Evolutionary conservation across 2,113 vertebrate species (phyloP).

Genomic region (Amphiprion percula): DNA sequence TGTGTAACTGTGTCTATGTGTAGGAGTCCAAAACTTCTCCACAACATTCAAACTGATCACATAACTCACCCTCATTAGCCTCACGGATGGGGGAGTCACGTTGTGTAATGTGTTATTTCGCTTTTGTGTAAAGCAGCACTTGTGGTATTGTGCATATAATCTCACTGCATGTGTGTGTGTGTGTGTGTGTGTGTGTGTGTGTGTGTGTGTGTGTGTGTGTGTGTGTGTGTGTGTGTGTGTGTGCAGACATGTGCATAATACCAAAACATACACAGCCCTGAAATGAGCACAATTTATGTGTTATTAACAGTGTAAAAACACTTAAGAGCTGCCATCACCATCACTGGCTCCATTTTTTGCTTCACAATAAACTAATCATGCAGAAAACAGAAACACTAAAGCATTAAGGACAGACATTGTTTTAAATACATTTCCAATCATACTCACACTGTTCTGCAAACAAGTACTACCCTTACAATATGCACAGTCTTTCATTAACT

Average conservation of each 20-base stretch:
- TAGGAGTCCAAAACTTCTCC: constrained; percentile 63
- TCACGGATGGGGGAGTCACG: constrained; percentile 24
- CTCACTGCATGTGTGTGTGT: background rate
- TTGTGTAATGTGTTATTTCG: constrained; percentile 36
- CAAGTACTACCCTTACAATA: background rate
- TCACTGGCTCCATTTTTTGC: background rate
- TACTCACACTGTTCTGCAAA: background rate
- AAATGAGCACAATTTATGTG: background rate
- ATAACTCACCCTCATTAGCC: constrained; percentile 55
- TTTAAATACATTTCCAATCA: background rate
- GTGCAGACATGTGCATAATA: background rate
- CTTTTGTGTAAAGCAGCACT: background rate
- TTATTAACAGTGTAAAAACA: constrained; percentile 16
- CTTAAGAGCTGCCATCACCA: constrained; percentile 3
- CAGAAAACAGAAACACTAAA: constrained; percentile 13
- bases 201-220: too few species aligned
- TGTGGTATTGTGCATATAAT: background rate
- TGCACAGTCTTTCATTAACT: constrained; percentile 3
- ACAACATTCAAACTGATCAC: constrained; percentile 42
- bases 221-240: too few species aligned
- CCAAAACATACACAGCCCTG: background rate
- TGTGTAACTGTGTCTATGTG: constrained; percentile 58
- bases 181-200: too few species aligned
- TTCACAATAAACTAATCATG: background rate
- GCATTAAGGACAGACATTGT: constrained; percentile 1